Evolutionary conservation across 2,888 invertebrate species (phyloP), one percentile per base, ranked within the genome.

Genomic region (Hemaris fuciformis): DNA sequence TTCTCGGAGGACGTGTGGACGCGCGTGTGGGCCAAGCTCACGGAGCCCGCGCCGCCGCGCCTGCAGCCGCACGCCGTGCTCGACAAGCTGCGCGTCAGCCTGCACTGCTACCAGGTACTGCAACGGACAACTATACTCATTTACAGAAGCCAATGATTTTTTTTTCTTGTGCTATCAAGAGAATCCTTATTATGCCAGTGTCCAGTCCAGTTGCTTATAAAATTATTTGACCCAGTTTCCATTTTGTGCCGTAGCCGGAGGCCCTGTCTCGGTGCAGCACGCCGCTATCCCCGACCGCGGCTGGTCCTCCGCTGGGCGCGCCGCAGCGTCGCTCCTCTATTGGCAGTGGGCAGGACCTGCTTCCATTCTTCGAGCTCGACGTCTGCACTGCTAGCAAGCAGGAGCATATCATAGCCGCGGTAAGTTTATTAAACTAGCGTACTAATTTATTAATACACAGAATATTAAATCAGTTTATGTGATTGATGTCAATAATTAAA

Each of bases 361-460:
- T 97, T 72, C 97, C 97, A 0, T 97, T 97, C 88, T 93, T 95
- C 64, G 97, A 97, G 85, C 93, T 95, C 13, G 97, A 97, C 84
- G 96, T 95, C 43, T 97, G 97, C 80, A 97, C 97, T 2, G 97
- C 97, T 13, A 97, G 97, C 73, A 96, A 96, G 75, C 97, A 97
- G 84, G 97, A 97, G 76, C 97, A 97, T 80, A 95, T 97, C 43
- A 96, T 97, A 45, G 97, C 97, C 7, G 97, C 97, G 81, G 96
- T 96, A 73, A 88, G 93, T 77, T 18, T 3, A 3, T 27, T 60
- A 18, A 38, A 7, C 5, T 46, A 57, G 56, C 18, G 23, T 60
- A 41, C 60, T 57, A n/a, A 43, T 18, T 63, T 15, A 42, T 2
- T 27, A 8, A 1, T 27, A 8, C 7, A 27, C 25, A 4, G 6